These are phyloP conservation scores for Diorhabda carinulata DNA, from an alignment of 1,140 invertebrate species.

Conservation along the genomic window DNA sequence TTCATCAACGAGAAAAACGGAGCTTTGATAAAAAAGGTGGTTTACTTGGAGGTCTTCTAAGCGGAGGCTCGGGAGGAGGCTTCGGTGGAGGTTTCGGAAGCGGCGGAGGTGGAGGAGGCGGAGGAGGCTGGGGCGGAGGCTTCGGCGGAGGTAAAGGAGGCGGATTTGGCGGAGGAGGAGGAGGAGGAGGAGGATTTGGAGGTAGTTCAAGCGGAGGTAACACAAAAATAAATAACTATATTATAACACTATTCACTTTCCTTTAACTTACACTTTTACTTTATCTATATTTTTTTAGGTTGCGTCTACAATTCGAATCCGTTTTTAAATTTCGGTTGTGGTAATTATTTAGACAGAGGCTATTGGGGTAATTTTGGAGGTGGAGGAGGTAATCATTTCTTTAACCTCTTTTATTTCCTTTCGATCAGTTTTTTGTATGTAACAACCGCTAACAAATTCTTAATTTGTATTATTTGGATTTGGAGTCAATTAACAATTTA, in stretches of 20 bases:
- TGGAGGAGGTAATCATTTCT: not conserved
- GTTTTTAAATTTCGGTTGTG: not conserved
- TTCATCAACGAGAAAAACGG: no score
- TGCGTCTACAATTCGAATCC: not conserved
- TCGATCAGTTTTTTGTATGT: no score
- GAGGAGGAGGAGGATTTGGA: not conserved
- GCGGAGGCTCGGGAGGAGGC: conserved; percentile 1
- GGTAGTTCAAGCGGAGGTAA: no score
- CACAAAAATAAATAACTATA: no score
- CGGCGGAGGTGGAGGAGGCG: not conserved
- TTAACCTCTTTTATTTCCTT: no score
- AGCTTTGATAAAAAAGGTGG: no score
- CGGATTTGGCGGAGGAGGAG: conserved; percentile 1
- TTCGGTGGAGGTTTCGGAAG: not conserved
- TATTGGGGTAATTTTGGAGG: not conserved
- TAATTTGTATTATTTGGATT: no score
- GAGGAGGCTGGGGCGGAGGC: not conserved
- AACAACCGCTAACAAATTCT: no score
- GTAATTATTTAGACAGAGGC: not conserved
- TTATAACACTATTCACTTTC: no score
- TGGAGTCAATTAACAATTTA: no score
- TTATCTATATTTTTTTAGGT: not conserved
- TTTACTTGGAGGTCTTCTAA: not conserved
- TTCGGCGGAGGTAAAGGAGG: not conserved
- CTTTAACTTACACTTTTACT: no score